A percentile compares a stretch with the other conserved stretches of the same genome.
Evolutionary conservation across 2,113 vertebrate genomes (phyloP).

Genomic region (Oncorhynchus clarkii): DNA sequence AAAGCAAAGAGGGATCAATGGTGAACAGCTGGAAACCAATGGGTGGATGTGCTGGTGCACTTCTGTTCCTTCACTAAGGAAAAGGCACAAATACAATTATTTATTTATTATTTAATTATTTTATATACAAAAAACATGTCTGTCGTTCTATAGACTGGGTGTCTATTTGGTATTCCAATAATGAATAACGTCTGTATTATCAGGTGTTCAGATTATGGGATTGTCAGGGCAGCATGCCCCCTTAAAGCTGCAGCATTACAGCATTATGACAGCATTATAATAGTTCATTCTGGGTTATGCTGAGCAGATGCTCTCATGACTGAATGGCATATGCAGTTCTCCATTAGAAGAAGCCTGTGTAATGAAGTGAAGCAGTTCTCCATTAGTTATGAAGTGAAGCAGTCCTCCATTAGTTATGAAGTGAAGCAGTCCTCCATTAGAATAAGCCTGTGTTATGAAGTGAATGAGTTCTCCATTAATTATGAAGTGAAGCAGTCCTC

Average conservation of each 20-base stretch:
- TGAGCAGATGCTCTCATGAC: conserved; percentile 59
- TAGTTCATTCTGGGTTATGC: conserved; percentile 50
- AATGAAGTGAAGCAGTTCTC: too few relatives aligned
- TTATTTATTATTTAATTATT: too few relatives aligned
- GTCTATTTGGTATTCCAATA: background rate
- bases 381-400: background rate
- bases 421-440: too few relatives aligned
- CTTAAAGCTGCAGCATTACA: conserved; percentile 23
- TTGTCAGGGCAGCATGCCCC: conserved; percentile 26
- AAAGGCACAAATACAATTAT: conserved; percentile 29
- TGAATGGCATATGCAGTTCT: conserved; percentile 63
- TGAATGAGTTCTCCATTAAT: too few relatives aligned
- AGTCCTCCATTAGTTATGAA: conserved; percentile 59
- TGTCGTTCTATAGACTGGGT: too few relatives aligned
- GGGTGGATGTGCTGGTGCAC: conserved; percentile 38
- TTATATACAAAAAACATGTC: too few relatives aligned
- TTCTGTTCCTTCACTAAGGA: conserved; percentile 16
- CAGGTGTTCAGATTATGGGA: background rate
- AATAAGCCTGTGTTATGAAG: too few relatives aligned
- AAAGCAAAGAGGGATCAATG: conserved; percentile 83
- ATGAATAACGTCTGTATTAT: background rate
- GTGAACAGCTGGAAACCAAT: conserved; percentile 70
- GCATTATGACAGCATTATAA: conserved; percentile 24
- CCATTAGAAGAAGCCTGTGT: conserved; percentile 46
- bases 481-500: too few relatives aligned